Evolutionary conservation across 1,140 invertebrate species (phyloP).

Genomic region (Dufourea novaeangliae): DNA sequence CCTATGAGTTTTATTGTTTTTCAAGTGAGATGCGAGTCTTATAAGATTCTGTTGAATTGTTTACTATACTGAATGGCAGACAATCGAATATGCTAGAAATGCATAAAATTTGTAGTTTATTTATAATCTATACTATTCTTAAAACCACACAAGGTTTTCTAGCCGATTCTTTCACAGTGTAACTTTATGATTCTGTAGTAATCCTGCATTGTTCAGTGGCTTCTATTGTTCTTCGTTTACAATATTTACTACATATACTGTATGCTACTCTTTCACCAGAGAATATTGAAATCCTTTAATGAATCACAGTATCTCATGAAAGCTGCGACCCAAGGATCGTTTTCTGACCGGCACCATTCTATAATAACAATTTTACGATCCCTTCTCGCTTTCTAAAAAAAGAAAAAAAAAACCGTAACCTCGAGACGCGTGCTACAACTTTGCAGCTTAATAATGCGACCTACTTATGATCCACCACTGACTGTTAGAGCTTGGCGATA

Average conservation of each 20-base stretch:
- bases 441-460: neutral
- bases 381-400: neutral
- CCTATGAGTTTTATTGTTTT: too few relatives aligned
- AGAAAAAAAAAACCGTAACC: too few relatives aligned
- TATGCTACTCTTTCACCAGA: neutral
- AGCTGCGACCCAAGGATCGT: neutral
- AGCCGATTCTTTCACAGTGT: neutral
- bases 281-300: neutral
- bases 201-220: neutral
- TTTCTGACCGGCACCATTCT: neutral
- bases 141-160: too few relatives aligned
- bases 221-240: neutral
- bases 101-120: too few relatives aligned
- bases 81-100: too few relatives aligned
- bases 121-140: neutral
- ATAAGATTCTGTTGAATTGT: too few relatives aligned
- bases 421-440: neutral
- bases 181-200: neutral
- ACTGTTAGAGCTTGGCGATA: neutral
- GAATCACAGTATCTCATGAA: neutral
- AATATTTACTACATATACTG: neutral
- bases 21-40: too few relatives aligned
- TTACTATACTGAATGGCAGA: too few relatives aligned
- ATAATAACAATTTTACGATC: neutral
- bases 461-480: neutral